Percentiles rank a stretch among this genome's conserved stretches.
These are phyloP conservation scores for Dicroscelio sp. DNA, from an alignment of 2,888 invertebrate species.

Conservation along the genomic window DNA sequence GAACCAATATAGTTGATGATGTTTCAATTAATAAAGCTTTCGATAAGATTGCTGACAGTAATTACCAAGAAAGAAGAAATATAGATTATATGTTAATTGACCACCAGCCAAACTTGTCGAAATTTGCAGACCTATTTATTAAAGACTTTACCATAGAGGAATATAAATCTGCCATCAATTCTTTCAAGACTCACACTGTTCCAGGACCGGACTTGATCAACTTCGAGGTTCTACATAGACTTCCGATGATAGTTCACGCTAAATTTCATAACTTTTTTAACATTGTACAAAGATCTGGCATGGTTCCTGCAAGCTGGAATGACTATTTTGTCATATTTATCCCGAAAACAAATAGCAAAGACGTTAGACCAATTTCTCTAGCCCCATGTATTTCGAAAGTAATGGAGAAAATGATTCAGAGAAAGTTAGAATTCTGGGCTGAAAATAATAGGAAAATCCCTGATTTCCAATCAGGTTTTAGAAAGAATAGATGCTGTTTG, in stretches of 20 bases:
- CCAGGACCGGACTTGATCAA: conserved; percentile 28
- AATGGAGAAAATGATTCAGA: conserved; percentile 5
- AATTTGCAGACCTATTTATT: not conserved
- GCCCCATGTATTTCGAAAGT: not conserved
- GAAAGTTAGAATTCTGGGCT: not conserved
- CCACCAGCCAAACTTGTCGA: not conserved
- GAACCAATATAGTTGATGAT: not conserved
- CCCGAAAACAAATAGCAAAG: not conserved
- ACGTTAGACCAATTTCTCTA: not conserved
- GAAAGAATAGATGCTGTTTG: not conserved
- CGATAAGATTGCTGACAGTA: too few species aligned
- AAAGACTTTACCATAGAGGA: not conserved
- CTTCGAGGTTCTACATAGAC: not conserved
- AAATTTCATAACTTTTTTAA: not conserved
- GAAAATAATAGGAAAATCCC: not conserved
- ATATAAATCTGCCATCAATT: conserved; percentile 14
- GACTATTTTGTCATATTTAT: conserved; percentile 1
- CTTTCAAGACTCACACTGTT: not conserved
- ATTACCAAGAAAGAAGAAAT: too few species aligned
- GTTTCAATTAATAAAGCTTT: not conserved
- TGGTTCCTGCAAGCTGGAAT: not conserved
- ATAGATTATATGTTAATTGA: too few species aligned
- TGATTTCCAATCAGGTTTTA: not conserved
- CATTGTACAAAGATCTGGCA: not conserved
- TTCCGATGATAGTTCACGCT: not conserved